These are phyloP conservation scores for Oreocharis arfaki DNA, from an alignment of 2,113 vertebrate species.

Conservation along the genomic window DNA sequence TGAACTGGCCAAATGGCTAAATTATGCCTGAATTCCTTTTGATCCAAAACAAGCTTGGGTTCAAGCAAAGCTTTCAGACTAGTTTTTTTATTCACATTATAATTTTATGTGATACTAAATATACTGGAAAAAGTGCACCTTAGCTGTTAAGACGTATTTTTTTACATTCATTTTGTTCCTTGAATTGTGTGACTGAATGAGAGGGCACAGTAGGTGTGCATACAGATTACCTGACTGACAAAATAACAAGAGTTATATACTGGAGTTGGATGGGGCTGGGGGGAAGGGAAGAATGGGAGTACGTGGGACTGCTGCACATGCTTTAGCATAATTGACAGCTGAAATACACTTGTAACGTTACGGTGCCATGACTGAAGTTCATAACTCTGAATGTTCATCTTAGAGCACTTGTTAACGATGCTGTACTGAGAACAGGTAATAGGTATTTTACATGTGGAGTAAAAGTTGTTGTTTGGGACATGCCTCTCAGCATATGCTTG, in stretches of 20 bases:
- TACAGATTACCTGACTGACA: not conserved
- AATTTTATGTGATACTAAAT: not conserved
- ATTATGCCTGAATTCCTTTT: slow-evolving; percentile 3
- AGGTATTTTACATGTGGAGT: not conserved
- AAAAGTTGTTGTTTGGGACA: not conserved
- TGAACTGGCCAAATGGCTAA: not conserved
- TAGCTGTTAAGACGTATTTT: not conserved
- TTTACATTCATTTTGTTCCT: not conserved
- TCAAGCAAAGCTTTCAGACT: not conserved
- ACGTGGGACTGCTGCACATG: not conserved
- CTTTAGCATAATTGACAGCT: not conserved
- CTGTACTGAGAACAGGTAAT: not conserved
- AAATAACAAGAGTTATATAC: not conserved
- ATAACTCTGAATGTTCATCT: not conserved
- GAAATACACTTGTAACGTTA: not conserved
- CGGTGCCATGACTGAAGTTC: not conserved
- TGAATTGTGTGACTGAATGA: not conserved
- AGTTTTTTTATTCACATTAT: not conserved
- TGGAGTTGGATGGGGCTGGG: not conserved
- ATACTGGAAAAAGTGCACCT: not conserved
- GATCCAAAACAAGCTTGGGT: not conserved
- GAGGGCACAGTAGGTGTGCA: not conserved
- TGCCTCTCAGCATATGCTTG: not conserved
- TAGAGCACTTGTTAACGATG: not conserved
- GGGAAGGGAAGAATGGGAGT: not conserved